phyloP scores from a whole-genome alignment of 2,797 vertebrate species.

The Sebastiscus tertius region DNA sequence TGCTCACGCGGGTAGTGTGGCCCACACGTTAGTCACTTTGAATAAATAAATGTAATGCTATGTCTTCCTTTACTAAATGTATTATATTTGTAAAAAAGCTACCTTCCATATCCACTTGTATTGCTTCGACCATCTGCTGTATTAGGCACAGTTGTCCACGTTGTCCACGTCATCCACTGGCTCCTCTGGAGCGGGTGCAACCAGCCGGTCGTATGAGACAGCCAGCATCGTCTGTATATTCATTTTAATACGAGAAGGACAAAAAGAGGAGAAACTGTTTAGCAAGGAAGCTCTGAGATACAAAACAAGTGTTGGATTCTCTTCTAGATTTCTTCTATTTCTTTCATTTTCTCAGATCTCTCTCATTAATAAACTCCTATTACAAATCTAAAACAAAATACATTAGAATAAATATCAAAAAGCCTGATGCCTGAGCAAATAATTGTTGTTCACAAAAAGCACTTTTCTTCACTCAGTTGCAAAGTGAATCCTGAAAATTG shows the following conservation, averaged over 20 bases:
- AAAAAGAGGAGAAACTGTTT: background rate
- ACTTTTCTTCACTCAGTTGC: background rate
- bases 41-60: background rate
- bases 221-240: conserved; percentile 80
- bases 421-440: background rate
- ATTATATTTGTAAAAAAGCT: background rate
- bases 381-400: background rate
- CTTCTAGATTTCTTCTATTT: background rate
- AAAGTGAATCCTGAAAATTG: background rate
- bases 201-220: conserved; percentile 82
- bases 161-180: conserved; percentile 41
- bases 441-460: background rate
- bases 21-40: background rate
- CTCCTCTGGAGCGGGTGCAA: conserved; percentile 74
- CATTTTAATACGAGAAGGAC: background rate
- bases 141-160: conserved; percentile 34
- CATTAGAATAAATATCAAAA: background rate
- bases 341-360: background rate
- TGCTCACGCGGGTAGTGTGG: no score
- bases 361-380: background rate
- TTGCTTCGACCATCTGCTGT: background rate
- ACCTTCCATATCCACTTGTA: conserved; percentile 23
- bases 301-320: background rate
- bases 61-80: background rate
- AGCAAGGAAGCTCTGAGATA: background rate